A percentile compares a stretch with the other conserved stretches of the same genome.
These are phyloP conservation scores for Leucoma salicis DNA, from an alignment of 2,888 invertebrate genomes.

Conservation along the genomic window DNA sequence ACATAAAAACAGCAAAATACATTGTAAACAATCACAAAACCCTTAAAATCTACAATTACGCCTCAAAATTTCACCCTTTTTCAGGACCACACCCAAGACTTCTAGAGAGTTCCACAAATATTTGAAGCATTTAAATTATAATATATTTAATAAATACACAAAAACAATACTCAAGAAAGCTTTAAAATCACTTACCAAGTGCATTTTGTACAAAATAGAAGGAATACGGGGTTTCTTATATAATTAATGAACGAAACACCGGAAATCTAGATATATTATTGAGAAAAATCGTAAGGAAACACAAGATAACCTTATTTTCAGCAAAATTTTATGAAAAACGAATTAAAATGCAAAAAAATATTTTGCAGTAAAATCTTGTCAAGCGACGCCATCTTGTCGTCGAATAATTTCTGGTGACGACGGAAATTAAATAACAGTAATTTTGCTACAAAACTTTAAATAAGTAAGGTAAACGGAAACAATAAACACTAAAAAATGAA, in stretches of 20 bases:
- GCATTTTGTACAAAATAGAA: constrained; percentile 73
- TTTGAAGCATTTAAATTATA: constrained; percentile 38
- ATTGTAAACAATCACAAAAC: constrained; percentile 79
- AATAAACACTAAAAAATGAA: constrained; percentile 68
- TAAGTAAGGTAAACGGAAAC: constrained; percentile 66
- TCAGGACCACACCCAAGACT: constrained; percentile 73
- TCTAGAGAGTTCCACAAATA: constrained; percentile 59
- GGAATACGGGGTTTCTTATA: constrained; percentile 63
- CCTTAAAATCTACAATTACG: constrained; percentile 74
- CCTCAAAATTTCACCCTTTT: constrained; percentile 66
- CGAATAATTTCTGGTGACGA: constrained; percentile 80
- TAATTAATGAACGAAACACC: constrained; percentile 50
- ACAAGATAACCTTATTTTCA: constrained; percentile 49
- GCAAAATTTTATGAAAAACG: constrained; percentile 54
- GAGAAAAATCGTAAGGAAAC: constrained; percentile 54
- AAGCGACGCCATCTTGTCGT: constrained; percentile 83
- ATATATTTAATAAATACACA: constrained; percentile 48
- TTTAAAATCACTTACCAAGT: constrained; percentile 73
- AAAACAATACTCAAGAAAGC: constrained; percentile 59
- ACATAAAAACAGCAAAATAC: constrained; percentile 70
- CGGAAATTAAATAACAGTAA: constrained; percentile 67
- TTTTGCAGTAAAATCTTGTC: constrained; percentile 78
- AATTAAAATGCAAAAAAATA: constrained; percentile 67
- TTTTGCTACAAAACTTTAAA: constrained; percentile 59
- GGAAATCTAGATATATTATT: constrained; percentile 53